Base-by-base conservation (phyloP, 1,140 invertebrate genomes). In the Philotrypesis tridentata region DNA sequence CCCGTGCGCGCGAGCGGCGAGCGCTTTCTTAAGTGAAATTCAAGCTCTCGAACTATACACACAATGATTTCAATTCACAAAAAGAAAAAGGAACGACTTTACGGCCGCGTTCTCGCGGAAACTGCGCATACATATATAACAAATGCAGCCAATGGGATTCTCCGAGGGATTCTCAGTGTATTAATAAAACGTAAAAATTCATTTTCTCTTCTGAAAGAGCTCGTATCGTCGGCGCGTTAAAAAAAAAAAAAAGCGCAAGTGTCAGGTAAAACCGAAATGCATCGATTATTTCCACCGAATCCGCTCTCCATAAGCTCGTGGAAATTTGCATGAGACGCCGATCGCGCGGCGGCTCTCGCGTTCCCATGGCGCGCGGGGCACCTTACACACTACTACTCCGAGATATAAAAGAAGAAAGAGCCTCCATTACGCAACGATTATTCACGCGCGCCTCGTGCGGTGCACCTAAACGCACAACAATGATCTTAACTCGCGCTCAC, bases 371-470 rank as follows among this genome's bases (percentile, higher is more conserved):
- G n/a, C 33, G 60, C 17, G 2, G n/a, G n/a, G n/a, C n/a, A n/a
- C n/a, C n/a, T n/a, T n/a, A n/a, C n/a, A n/a, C n/a, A n/a, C n/a
- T n/a, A n/a, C n/a, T n/a, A n/a, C 67, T 61, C 21, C 25, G 61
- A 27, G 63, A 40, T n/a, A n/a, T n/a, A n/a, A n/a, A n/a, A n/a
- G 65, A 21, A 77, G 43, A 37, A 68, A 67, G 31, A 75, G 31
- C 12, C 11, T n/a, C 2, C n/a, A n/a, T 79, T 71, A 48, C 25
- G 48, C 27, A 79, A 79, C 65, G 31, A 79, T 79, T 78, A 78
- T 78, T 27, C 48, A 61, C 43, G 67, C 70, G 17, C 40, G 12
- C 27, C 29, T n/a, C n/a, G n/a, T n/a, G n/a, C n/a, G n/a, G n/a
- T n/a, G n/a, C n/a, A n/a, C n/a, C n/a, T n/a, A 60, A 8, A 60